These are phyloP conservation scores for Agonopterix heracliana DNA, from an alignment of 2,888 invertebrate genomes.

Conservation along the genomic window DNA sequence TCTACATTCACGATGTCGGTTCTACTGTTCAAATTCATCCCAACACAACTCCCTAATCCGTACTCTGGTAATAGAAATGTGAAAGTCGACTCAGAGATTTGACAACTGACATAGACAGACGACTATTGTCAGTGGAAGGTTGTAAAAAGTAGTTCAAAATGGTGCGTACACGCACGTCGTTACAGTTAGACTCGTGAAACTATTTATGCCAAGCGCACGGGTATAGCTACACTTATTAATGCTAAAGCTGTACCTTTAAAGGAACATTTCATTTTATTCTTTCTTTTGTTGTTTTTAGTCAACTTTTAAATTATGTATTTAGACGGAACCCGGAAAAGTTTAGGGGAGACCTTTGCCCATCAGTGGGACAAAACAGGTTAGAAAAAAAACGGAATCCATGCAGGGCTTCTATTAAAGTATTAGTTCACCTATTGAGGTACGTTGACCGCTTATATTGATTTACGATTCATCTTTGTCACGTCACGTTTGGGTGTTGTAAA, in stretches of 20 bases:
- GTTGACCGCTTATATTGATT: no score
- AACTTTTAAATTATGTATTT: no score
- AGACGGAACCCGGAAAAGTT: no score
- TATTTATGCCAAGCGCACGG: neutral
- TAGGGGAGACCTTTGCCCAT: no score
- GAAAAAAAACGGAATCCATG: no score
- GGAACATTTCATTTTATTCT: no score
- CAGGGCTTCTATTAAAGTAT: no score
- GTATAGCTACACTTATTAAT: neutral
- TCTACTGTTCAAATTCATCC: no score
- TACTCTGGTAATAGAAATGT: slow-evolving; percentile 7
- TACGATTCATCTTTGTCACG: neutral
- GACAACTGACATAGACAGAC: slow-evolving; percentile 20
- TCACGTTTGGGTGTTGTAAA: slow-evolving; percentile 5
- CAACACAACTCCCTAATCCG: slow-evolving; percentile 5
- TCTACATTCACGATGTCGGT: no score
- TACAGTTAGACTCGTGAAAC: slow-evolving; percentile 19
- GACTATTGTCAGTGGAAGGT: slow-evolving; percentile 22
- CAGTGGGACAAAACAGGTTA: no score
- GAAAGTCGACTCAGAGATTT: slow-evolving; percentile 10
- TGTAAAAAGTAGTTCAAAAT: slow-evolving; percentile 29
- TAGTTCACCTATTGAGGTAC: no score
- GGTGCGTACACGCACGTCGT: slow-evolving; percentile 23
- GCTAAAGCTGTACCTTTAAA: neutral
- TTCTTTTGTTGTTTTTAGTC: no score